Conservation (phyloP, 92 coral and sea anemone genomes). For the Palythoa grandiflora region DNA sequence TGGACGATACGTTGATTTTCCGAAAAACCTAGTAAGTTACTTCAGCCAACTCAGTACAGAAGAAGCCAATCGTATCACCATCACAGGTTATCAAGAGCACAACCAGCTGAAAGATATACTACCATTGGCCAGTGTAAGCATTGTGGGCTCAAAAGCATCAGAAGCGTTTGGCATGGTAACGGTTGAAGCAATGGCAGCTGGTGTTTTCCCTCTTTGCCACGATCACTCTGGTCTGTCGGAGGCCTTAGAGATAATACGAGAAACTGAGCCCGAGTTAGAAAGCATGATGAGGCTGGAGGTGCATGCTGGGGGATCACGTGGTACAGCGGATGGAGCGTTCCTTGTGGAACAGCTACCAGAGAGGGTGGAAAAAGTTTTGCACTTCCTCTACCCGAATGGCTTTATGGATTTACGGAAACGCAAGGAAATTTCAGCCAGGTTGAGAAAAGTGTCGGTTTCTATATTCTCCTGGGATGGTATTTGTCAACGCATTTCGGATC, state of each 20-base stretch:
- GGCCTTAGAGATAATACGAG: constrained; percentile 78
- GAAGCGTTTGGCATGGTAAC: constrained; percentile 95
- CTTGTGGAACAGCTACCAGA: constrained; percentile 75
- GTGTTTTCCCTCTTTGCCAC: constrained; percentile 85
- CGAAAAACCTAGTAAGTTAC: constrained; percentile 63
- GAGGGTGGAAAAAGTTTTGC: constrained; percentile 71
- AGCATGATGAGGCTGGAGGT: constrained; percentile 73
- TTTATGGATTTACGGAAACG: constrained; percentile 65
- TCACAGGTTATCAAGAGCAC: constrained; percentile 88
- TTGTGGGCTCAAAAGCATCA: constrained; percentile 76
- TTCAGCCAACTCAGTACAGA: constrained; percentile 80
- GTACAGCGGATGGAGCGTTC: constrained; percentile 85
- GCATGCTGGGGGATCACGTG: constrained; percentile 86
- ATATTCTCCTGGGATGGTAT: constrained; percentile 91
- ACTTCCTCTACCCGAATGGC: constrained; percentile 81
- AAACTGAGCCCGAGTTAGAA: constrained; percentile 77
- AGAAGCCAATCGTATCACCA: constrained; percentile 68
- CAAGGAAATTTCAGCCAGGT: constrained; percentile 69
- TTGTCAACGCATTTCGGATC: constrained; percentile 70
- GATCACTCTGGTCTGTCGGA: constrained; percentile 85
- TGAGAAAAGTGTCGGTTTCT: constrained; percentile 78
- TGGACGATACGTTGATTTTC: constrained; percentile 85
- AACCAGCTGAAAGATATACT: constrained; percentile 81
- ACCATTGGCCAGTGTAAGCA: constrained; percentile 78
- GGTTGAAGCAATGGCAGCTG: constrained; percentile 90